Evolutionary conservation across 2,113 vertebrate species (phyloP).

Genomic region (Corythaeola cristata): DNA sequence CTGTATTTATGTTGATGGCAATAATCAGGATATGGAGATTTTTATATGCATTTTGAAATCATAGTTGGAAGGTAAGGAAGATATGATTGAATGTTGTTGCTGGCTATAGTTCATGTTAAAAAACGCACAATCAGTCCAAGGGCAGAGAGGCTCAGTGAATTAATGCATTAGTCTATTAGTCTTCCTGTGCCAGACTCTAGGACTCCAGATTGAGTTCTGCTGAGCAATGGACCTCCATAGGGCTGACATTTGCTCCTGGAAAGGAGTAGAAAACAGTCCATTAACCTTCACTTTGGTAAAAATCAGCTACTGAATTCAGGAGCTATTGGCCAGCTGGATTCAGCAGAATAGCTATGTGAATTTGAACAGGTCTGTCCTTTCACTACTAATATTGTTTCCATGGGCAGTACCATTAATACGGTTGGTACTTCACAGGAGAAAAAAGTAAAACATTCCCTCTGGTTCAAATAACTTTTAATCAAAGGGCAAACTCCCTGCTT

Average conservation of each 20-base stretch:
- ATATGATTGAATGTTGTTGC: constrained; percentile 50
- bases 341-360: neutral
- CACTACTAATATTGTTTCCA: neutral
- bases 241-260: constrained; percentile 52
- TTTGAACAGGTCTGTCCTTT: neutral
- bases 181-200: neutral
- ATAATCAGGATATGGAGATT: constrained; percentile 42
- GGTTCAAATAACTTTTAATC: neutral
- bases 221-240: constrained; percentile 3
- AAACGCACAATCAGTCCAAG: neutral
- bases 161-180: constrained; percentile 39
- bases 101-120: constrained; percentile 47
- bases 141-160: constrained; percentile 19
- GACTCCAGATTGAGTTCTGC: constrained; percentile 17
- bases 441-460: neutral
- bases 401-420: neutral
- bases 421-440: neutral
- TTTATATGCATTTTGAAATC: constrained; percentile 40
- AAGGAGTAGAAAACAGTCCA: neutral
- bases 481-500: neutral
- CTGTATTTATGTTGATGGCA: constrained; percentile 23
- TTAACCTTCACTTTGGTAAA: constrained; percentile 32
- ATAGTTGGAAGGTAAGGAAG: constrained; percentile 46
- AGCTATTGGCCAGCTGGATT: neutral
- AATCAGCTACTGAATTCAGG: constrained; percentile 21